Base-by-base conservation (phyloP, 64 coral and sea anemone genomes). In the Hydrozoanthus tunicans region DNA sequence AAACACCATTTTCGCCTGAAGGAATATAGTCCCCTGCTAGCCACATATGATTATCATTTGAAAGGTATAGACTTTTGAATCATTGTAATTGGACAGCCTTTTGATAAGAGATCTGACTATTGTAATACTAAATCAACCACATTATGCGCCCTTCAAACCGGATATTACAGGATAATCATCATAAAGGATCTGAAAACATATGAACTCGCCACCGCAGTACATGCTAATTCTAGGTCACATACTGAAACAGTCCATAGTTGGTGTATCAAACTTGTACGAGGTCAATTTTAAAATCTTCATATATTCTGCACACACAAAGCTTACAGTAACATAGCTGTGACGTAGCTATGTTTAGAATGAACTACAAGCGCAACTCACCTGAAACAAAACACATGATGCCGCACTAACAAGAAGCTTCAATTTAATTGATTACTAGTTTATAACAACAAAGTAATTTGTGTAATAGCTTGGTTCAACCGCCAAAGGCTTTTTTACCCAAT, bases 1-100 rank as follows among this genome's bases (percentile, higher is more conserved):
- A 24, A 26, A 57, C 57, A 73, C 9, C 54, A 85, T 86, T 86
- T 56, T 72, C 66, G 84, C 84, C 84, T 88, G 54, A 62, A 88
- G 56, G 84, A 69, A 0, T 24, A 17, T 12, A 43, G 68, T 57
- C 70, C 9, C 6, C 23, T 24, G 54, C 24, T 23, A 60, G 68
- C 56, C 24, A 74, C 68, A 73, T 10, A 51, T 88, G 54, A 88
- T 75, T 88, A 61, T 25, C 84, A 88, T 88, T 59, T 74, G 68
- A 88, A 88, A 88, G 23, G 84, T 71, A 70, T 24, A 13, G 68
- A 51, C 51, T 10, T 51, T 65, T 56, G 32, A 43, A 43, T 82
- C 60, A 82, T 7, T 73, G 17, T 74, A 88, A 88, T 88, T 73
- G 23, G 84, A 69, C 57, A 71, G 56, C 32, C 61, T 58, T 58